A percentile compares a stretch with the other conserved stretches of the same genome.
phyloP scores from a whole-genome alignment of 2,888 invertebrate genomes.

The Abrostola tripartita region DNA sequence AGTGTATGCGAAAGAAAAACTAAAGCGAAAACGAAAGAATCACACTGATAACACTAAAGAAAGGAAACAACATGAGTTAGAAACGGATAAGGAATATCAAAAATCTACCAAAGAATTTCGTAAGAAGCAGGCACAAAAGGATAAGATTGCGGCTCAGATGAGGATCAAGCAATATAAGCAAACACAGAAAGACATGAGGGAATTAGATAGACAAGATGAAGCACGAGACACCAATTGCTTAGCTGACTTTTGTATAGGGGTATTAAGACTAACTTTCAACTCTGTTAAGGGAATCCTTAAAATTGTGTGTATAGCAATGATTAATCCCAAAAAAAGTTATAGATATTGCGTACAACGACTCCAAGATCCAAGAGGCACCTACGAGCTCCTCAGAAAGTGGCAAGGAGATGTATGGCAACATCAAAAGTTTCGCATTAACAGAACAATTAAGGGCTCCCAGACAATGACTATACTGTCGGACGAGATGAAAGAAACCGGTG shows the following conservation, averaged over 20 bases:
- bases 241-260: conserved; percentile 57
- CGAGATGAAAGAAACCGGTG: conserved; percentile 55
- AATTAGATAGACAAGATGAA: conserved; percentile 47
- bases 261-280: conserved; percentile 49
- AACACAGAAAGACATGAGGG: conserved; percentile 48
- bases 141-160: conserved; percentile 41
- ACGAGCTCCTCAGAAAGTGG: conserved; percentile 48
- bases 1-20: conserved; percentile 1
- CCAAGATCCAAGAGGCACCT: conserved; percentile 56
- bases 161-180: conserved; percentile 38
- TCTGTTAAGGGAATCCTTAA: conserved; percentile 28
- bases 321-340: conserved; percentile 57
- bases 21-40: conserved; percentile 19
- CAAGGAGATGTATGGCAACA: conserved; percentile 47
- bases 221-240: conserved; percentile 56
- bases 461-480: conserved; percentile 61
- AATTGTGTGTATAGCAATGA: conserved; percentile 47
- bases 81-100: conserved; percentile 25
- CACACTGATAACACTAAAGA: background rate
- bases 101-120: conserved; percentile 39
- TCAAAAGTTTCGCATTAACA: conserved; percentile 61
- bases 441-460: conserved; percentile 61
- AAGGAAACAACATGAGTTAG: conserved; percentile 16
- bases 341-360: conserved; percentile 53
- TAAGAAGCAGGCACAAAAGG: conserved; percentile 46